Evolutionary conservation across 2,113 vertebrate genomes (phyloP), one percentile per base, ranked within the genome.

Genomic region (Lepisosteus oculatus): DNA sequence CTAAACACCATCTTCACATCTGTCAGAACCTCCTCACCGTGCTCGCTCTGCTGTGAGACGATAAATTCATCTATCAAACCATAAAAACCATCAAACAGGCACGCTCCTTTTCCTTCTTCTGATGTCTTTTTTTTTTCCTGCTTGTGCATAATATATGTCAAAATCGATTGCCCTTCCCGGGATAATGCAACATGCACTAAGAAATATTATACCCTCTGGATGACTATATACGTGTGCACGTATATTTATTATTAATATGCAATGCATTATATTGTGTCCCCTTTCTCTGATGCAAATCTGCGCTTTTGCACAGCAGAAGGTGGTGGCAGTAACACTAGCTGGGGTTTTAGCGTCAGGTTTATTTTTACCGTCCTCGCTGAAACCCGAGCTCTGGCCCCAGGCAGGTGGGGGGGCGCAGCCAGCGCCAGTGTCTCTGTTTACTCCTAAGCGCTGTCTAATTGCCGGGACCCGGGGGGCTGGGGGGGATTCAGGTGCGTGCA

Each of bases 351-450:
- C 61, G 74, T 73, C 73, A 78, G 79, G 85, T 83, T 77, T 89
- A 87, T 86, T 91, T 89, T 90, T 90, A 86, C 84, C 82, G 83
- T 84, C 74, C 80, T 84, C 77, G 82, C 79, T 87, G 87, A 90
- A 89, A 90, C 87, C 83, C 79, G 87, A 92, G 85, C 85, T 9
- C 84, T 91, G 86, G 85, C 87, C 88, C 87, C 84, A 80, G 74
- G 74, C 81, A 70, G 72, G 71, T 76, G 77, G 74, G 77, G 71
- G 76, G 80, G 67, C 74, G 80, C 77, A 76, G 72, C 80, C 76
- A 75, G 80, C 42, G 80, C 76, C 80, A 76, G 79, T 75, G 81
- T 85, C 81, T 79, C 82, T 72, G 82, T 86, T 83, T 86, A 78
- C 79, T 78, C 78, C 68, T 80, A 79, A 87, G 82, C 78, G 83